Evolutionary conservation across 2,797 vertebrate species (phyloP).

Genomic region (Enteromius argenteus): DNA sequence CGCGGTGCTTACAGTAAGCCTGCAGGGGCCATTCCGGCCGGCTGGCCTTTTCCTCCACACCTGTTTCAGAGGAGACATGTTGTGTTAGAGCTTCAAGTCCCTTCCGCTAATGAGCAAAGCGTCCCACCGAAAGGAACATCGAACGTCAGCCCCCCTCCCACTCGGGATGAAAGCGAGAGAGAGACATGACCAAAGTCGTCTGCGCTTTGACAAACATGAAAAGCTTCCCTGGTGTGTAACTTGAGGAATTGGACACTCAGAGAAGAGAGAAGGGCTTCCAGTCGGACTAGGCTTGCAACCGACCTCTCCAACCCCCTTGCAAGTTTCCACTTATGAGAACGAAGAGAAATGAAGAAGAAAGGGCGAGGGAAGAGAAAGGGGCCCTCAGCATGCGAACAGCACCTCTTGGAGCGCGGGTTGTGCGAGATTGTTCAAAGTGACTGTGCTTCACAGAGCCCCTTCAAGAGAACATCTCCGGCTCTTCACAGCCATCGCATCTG

Average conservation of each 20-base stretch:
- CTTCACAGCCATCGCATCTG: conserved; percentile 80
- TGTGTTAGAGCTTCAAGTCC: conserved; percentile 58
- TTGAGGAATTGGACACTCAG: conserved; percentile 72
- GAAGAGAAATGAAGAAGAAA: conserved; percentile 66
- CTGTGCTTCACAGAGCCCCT: conserved; percentile 77
- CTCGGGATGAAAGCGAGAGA: conserved; percentile 68
- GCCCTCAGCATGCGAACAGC: conserved; percentile 75
- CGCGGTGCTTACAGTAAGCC: conserved; percentile 52
- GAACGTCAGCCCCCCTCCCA: conserved; percentile 58
- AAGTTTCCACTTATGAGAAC: conserved; percentile 77
- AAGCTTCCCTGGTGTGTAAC: conserved; percentile 74
- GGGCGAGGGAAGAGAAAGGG: conserved; percentile 71
- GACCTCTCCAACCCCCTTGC: conserved; percentile 64
- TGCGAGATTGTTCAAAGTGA: conserved; percentile 76
- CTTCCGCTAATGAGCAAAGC: conserved; percentile 81
- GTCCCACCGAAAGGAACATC: conserved; percentile 67
- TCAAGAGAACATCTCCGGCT: conserved; percentile 83
- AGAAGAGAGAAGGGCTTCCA: conserved; percentile 61
- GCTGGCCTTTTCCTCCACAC: conserved; percentile 58
- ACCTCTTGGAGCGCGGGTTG: conserved; percentile 67
- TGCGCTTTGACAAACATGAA: conserved; percentile 81
- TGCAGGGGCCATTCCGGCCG: conserved; percentile 54
- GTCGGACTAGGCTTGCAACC: conserved; percentile 72
- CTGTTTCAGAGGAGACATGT: conserved; percentile 51
- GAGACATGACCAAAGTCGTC: conserved; percentile 73